These are phyloP conservation scores for Pollenia angustigena DNA, from an alignment of 2,888 invertebrate genomes.

Conservation along the genomic window DNA sequence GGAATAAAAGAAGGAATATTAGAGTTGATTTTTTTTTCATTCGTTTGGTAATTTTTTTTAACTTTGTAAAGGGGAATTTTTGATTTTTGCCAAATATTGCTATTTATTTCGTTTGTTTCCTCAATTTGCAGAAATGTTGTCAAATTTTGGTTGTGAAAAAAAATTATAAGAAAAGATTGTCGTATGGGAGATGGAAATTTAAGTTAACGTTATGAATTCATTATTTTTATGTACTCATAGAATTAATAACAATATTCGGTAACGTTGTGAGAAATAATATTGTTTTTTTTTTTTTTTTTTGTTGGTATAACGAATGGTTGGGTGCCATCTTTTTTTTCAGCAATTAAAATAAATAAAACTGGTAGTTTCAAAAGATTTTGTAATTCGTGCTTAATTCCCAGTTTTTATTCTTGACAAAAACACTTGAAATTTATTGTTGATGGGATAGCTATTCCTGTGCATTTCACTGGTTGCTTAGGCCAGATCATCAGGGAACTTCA, in stretches of 20 bases:
- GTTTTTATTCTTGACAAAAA: no score
- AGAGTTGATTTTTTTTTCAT: neutral
- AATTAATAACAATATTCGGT: neutral
- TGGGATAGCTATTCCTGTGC: no score
- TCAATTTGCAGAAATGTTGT: constrained; percentile 14
- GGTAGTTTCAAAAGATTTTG: no score
- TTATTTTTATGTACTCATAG: constrained; percentile 20
- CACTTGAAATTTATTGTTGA: no score
- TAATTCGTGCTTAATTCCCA: no score
- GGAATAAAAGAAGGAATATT: neutral
- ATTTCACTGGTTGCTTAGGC: no score
- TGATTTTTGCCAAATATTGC: constrained; percentile 36
- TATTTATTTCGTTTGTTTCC: constrained; percentile 24
- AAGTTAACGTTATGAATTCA: constrained; percentile 4
- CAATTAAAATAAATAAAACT: no score
- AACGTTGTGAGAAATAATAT: neutral
- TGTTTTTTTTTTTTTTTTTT: no score
- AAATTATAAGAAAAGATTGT: neutral
- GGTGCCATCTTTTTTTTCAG: no score
- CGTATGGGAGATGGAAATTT: neutral
- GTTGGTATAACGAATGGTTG: no score
- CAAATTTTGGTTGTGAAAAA: neutral
- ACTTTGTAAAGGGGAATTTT: constrained; percentile 18
- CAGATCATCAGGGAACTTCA: no score
- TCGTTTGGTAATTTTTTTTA: constrained; percentile 5